A percentile compares a stretch with the other conserved stretches of the same genome.
These are phyloP conservation scores for Otolemur crassicaudatus DNA, from an alignment of 2,797 vertebrate species.

Conservation along the genomic window DNA sequence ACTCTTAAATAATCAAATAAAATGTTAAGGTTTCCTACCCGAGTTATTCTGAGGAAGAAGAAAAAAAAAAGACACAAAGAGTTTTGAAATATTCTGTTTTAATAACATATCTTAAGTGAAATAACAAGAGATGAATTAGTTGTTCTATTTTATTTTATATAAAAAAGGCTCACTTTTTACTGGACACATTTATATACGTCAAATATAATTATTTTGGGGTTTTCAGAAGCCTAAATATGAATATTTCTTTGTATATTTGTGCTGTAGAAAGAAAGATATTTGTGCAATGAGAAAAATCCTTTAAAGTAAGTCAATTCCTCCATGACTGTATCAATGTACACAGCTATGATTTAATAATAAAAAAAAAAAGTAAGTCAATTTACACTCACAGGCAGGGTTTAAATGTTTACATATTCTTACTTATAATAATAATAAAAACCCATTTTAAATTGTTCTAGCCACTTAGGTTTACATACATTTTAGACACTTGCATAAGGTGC, in stretches of 20 bases:
- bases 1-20: constrained; percentile 80
- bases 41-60: constrained; percentile 24
- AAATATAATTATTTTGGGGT: constrained; percentile 19
- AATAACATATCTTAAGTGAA: constrained; percentile 2
- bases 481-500: constrained; percentile 16
- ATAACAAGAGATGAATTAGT: background rate
- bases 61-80: background rate
- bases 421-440: constrained; percentile 30
- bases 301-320: background rate
- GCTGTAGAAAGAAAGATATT: constrained; percentile 15
- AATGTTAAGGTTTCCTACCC: constrained; percentile 65
- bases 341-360: no score
- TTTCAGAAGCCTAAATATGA: background rate
- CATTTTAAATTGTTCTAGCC: constrained; percentile 63
- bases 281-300: constrained; percentile 49
- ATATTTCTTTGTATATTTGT: background rate
- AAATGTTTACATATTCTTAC: constrained; percentile 37
- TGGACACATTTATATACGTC: background rate
- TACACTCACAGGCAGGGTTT: constrained; percentile 21
- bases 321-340: no score
- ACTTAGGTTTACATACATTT: background rate
- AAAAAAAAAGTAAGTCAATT: background rate
- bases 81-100: constrained; percentile 60
- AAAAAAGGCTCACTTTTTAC: background rate
- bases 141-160: constrained; percentile 45